Evolutionary conservation across 2,113 vertebrate genomes (phyloP).

Genomic region (Anser brachyrhynchus): DNA sequence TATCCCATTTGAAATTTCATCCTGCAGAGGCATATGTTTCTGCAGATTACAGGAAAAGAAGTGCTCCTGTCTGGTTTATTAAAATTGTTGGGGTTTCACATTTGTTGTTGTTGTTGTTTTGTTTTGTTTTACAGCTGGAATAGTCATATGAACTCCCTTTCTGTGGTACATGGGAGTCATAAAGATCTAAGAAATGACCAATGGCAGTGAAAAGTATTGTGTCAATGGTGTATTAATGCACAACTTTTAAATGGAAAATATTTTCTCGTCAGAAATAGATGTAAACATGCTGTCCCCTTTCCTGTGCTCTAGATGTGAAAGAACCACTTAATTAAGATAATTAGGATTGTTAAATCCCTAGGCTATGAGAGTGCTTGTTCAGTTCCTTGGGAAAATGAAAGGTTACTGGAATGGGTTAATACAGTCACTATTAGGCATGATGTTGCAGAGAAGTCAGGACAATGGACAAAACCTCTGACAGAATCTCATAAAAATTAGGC

Average conservation of each 20-base stretch:
- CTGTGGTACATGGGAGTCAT: background rate
- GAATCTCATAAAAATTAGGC: background rate
- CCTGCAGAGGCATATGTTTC: background rate
- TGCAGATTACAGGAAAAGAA: background rate
- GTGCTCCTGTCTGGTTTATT: background rate
- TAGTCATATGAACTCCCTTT: background rate
- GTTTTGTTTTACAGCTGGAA: background rate
- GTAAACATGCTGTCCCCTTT: background rate
- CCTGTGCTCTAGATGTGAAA: background rate
- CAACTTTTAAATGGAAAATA: background rate
- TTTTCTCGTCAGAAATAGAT: slow-evolving; percentile 13
- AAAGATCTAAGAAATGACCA: background rate
- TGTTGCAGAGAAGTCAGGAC: background rate
- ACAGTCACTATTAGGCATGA: background rate
- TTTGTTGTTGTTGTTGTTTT: too few relatives aligned
- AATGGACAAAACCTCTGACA: background rate
- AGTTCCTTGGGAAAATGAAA: background rate
- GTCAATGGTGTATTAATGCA: background rate
- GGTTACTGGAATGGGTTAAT: background rate
- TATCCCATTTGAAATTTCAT: background rate
- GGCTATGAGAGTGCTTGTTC: background rate
- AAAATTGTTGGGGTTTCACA: background rate
- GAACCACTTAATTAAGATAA: slow-evolving; percentile 30
- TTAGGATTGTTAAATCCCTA: slow-evolving; percentile 14
- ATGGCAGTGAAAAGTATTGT: background rate